These are phyloP conservation scores for Brachystomella parvula DNA, from an alignment of 1,140 invertebrate genomes.

Conservation along the genomic window DNA sequence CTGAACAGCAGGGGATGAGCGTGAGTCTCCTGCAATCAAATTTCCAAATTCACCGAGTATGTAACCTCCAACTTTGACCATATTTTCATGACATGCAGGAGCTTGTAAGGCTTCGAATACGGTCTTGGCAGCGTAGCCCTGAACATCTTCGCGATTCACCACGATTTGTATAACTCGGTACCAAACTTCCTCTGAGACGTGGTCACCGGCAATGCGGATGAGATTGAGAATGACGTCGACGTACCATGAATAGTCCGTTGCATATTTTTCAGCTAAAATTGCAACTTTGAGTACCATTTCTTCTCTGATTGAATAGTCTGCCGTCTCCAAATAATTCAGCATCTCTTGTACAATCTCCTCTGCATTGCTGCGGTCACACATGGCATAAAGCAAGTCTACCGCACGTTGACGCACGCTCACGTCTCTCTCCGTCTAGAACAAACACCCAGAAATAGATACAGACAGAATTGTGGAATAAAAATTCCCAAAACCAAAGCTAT, in stretches of 20 bases:
- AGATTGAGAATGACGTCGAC: slow-evolving; percentile 99
- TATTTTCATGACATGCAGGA: slow-evolving; percentile 99
- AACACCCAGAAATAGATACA: slow-evolving; percentile 30
- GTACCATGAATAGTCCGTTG: slow-evolving; percentile 97
- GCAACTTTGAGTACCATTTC: slow-evolving; percentile 99
- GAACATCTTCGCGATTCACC: slow-evolving; percentile 97
- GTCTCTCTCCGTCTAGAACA: slow-evolving; percentile 91
- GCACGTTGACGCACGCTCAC: slow-evolving; percentile 97
- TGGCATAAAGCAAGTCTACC: slow-evolving; percentile 98
- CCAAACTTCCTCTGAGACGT: slow-evolving; percentile 93
- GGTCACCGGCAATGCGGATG: slow-evolving; percentile 98
- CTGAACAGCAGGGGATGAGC: slow-evolving; percentile 91
- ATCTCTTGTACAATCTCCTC: slow-evolving; percentile 99
- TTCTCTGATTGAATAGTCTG: slow-evolving; percentile 98
- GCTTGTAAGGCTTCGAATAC: slow-evolving; percentile 98
- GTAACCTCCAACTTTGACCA: slow-evolving; percentile 99
- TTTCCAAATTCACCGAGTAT: slow-evolving; percentile 99
- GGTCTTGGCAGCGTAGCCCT: slow-evolving; percentile 98
- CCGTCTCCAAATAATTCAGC: slow-evolving; percentile 97
- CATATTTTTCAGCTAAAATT: slow-evolving; percentile 98
- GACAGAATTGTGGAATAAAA: slow-evolving; percentile 11
- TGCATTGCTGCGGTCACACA: slow-evolving; percentile 99
- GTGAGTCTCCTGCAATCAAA: slow-evolving; percentile 94
- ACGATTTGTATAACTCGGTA: slow-evolving; percentile 99
- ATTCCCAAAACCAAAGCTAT: not conserved